Evolutionary conservation across 1,140 invertebrate species (phyloP), one percentile per base, ranked within the genome.

Genomic region (Lamellibrachia luymesi): DNA sequence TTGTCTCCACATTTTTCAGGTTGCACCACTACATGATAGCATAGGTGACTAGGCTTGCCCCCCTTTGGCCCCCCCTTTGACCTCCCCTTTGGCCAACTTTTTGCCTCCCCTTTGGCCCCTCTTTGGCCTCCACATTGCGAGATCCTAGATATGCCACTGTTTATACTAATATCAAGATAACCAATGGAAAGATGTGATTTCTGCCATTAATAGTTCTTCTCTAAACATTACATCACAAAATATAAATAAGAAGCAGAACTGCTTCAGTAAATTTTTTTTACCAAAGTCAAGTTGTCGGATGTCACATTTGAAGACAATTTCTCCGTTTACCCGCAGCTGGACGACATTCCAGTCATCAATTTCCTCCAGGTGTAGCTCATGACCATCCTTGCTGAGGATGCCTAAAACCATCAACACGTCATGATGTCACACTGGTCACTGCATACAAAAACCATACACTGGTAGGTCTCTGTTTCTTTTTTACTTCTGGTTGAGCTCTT

Each of bases 301-400:
- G 92, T 92, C 92, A 52, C 50, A 51, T n/a, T 2, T 13, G 92
- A 52, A 92, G 51, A 92, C 92, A 38, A n/a, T 92, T n/a, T 92
- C 92, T 5, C 92, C 92, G 27, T 92, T 92, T 2, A 92, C 92
- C 52, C 10, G 22, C 27, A 92, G 10, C 50, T 51, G 50, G 50
- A 92, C 50, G 27, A 52, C 92, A 64, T 92, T 92, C 92, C 92
- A 51, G 52, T 92, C 50, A 51, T 50, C 50, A 17, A 92, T 92
- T 50, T 92, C 51, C 51, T 51, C 52, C 27, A 92, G 52, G 10
- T 13, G 17, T 25, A 64, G 22, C n/a, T 51, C n/a, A n/a, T 92
- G 92, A 38, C 92, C 92, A n/a, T 50, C 50, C 50, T 22, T 6
- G 10, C 17, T 13, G 4, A 92, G 52, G 52, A 92, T 50, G 49